Percentiles rank a stretch among this genome's conserved stretches.
Evolutionary conservation across 2,888 invertebrate genomes (phyloP).

Genomic region (Latrodectus elegans): DNA sequence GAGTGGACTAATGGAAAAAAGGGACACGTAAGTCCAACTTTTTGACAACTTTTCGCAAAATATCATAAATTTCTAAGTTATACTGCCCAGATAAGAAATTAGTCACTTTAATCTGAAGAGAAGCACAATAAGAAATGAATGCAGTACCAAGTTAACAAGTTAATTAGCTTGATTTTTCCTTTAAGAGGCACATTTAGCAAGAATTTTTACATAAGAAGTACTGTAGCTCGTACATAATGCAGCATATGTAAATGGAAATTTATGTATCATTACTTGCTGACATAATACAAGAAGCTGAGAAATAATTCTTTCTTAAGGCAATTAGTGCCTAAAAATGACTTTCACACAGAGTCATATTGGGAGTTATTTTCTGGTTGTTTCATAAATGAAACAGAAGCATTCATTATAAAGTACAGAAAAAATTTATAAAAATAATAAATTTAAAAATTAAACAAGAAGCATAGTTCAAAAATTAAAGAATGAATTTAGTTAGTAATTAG

Average conservation of each 20-base stretch:
- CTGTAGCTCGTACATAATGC: background rate
- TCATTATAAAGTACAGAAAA: no score
- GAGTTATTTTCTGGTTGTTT: no score
- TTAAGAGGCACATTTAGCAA: background rate
- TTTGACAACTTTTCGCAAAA: constrained; percentile 25
- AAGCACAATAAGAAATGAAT: constrained; percentile 6
- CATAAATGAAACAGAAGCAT: no score
- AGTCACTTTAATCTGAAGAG: constrained; percentile 15
- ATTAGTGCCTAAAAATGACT: no score
- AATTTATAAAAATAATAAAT: no score
- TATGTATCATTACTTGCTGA: no score
- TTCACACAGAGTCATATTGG: no score
- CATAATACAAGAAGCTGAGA: background rate
- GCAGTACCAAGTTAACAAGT: background rate
- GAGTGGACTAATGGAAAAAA: constrained; percentile 84
- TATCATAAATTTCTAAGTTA: constrained; percentile 38
- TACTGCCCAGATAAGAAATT: constrained; percentile 58
- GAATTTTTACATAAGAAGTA: background rate
- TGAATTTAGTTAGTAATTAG: no score
- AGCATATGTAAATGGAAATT: background rate
- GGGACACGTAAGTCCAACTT: constrained; percentile 67
- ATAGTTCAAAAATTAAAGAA: no score
- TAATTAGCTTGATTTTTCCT: constrained; percentile 4
- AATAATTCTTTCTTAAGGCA: no score
- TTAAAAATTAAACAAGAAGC: no score